Evolutionary conservation across 2,797 vertebrate genomes (phyloP), one percentile per base, ranked within the genome.

Genomic region (Hydrocynus forskahlii): DNA sequence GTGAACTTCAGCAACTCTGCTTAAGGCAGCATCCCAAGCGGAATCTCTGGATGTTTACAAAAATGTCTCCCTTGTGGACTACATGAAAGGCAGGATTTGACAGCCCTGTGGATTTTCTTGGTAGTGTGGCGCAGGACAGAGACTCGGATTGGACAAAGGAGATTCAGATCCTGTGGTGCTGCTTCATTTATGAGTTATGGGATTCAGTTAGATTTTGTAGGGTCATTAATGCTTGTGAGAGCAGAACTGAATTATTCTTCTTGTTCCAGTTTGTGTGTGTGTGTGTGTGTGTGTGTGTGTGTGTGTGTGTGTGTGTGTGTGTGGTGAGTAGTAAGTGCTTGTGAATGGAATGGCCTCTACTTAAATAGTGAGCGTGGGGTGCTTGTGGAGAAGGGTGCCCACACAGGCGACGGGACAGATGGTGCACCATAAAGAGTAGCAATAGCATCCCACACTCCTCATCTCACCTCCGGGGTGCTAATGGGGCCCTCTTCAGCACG

Each of bases 361-460:
- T 66, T 76, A 76, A 76, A 64, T 21, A 29, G 45, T 25, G 5
- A 50, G 45, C 62, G 23, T 76, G 23, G 45, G 45, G 45, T 54
- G 75, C 60, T 76, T 66, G 60, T 48, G 16, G 75, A 50, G 43
- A 54, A 52, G 14, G 60, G 75, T 74, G 71, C 72, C 57, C 72
- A 74, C 38, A 74, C 54, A 60, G 50, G 35, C 21, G 60, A 66
- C 60, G 50, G 52, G 74, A 76, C 82, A 83, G 82, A 83, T 79
- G 73, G 77, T 14, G 21, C 69, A 68, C 75, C 23, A 78, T 75
- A 81, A 83, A 79, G 38, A 23, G 4, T 50, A 35, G 68, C 45
- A 40, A 40, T 78, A 57, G 23, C 29, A n/a, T 48, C 57, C 50
- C 73, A 55, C 64, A 17, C 59, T 59, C 5, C 66, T 35, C 38